phyloP scores from a whole-genome alignment of 2,797 vertebrate species.

The Catostomus latipinnis region DNA sequence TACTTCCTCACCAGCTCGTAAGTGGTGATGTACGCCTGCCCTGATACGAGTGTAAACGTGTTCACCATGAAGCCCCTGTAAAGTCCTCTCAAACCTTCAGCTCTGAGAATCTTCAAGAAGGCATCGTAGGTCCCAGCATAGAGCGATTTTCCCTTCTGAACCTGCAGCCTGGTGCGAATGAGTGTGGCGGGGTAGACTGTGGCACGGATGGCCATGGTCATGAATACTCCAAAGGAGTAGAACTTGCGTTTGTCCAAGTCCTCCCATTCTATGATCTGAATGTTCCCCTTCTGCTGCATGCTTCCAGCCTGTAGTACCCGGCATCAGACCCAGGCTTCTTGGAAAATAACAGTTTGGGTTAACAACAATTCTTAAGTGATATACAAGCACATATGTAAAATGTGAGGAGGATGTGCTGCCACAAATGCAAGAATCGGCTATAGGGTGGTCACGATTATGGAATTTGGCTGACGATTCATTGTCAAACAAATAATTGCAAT shows the following conservation, averaged over 20 bases:
- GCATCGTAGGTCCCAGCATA: conserved; percentile 93
- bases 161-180: conserved; percentile 93
- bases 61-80: conserved; percentile 97
- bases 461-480: no score
- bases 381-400: background rate
- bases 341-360: background rate
- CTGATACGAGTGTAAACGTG: conserved; percentile 94
- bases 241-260: conserved; percentile 98
- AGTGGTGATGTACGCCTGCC: conserved; percentile 97
- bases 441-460: background rate
- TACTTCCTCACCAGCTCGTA: conserved; percentile 96
- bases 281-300: conserved; percentile 86
- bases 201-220: conserved; percentile 95
- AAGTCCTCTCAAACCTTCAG: conserved; percentile 86
- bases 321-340: conserved; percentile 34
- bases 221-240: conserved; percentile 93
- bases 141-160: conserved; percentile 92
- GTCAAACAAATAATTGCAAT: no score
- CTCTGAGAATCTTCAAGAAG: conserved; percentile 89
- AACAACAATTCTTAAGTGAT: background rate
- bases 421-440: background rate
- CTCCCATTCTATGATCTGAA: conserved; percentile 99
- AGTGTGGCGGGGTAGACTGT: conserved; percentile 95
- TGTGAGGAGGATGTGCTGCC: background rate
- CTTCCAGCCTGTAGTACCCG: conserved; percentile 49